phyloP scores from a whole-genome alignment of 53 echinoderm and acorn worm genomes.

The Pentamera pediparva region DNA sequence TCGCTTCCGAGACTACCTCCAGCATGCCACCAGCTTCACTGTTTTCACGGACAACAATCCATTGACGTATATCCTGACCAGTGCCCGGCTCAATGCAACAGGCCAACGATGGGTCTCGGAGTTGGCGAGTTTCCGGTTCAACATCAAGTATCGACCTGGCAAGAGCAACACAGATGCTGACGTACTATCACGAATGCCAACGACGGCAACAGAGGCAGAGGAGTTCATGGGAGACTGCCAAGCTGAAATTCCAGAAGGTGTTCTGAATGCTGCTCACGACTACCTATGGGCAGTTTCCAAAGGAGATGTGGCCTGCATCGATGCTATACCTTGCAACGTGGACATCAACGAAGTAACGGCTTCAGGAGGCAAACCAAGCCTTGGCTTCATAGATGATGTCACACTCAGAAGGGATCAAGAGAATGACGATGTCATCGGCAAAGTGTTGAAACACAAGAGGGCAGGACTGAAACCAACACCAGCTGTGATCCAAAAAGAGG shows the following conservation, averaged over 20 bases:
- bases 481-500: not conserved
- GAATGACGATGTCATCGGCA: constrained; percentile 16
- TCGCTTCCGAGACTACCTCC: constrained; percentile 30
- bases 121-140: constrained; percentile 46
- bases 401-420: constrained; percentile 4
- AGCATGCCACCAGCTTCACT: constrained; percentile 3
- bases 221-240: constrained; percentile 25
- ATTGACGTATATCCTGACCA: constrained; percentile 44
- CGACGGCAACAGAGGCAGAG: constrained; percentile 12
- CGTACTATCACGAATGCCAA: constrained; percentile 9
- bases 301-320: not conserved
- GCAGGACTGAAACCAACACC: not conserved
- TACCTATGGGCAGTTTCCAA: not conserved
- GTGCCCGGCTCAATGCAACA: constrained; percentile 42
- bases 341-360: not conserved
- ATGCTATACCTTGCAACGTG: not conserved
- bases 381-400: not conserved
- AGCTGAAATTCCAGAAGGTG: constrained; percentile 5
- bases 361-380: not conserved
- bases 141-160: constrained; percentile 47
- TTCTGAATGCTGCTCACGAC: not conserved
- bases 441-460: not conserved
- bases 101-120: constrained; percentile 61
- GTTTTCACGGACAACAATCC: constrained; percentile 59
- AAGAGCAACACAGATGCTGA: constrained; percentile 29